Conservation (phyloP, 2,113 vertebrate species). For the Edolisoma coerulescens region DNA sequence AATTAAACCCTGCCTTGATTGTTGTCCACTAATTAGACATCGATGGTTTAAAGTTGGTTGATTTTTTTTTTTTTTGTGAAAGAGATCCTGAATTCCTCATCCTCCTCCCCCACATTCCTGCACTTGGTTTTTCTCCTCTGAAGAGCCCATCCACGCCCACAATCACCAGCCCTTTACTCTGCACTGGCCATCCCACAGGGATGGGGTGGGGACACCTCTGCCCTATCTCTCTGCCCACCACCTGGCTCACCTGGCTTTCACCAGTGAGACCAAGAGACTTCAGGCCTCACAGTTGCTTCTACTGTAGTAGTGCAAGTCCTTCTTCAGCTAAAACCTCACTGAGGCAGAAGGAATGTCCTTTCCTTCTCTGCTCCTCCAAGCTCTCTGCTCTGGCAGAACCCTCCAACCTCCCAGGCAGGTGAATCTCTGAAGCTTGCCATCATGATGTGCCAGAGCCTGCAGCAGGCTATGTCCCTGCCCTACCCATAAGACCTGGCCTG, state of each 20-base stretch:
- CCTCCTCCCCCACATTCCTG: not conserved
- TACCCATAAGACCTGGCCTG: not conserved
- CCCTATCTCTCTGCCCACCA: not conserved
- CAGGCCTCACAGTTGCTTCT: not conserved
- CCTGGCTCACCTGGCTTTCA: not conserved
- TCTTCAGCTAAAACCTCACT: not conserved
- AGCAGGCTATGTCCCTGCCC: not conserved
- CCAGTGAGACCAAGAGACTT: not conserved
- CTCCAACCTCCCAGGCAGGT: not conserved
- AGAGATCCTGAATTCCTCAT: not conserved
- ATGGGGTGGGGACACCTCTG: not conserved
- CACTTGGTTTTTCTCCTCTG: not conserved
- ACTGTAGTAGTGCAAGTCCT: rapidly evolving
- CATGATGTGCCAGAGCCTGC: rapidly evolving
- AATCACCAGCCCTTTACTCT: not conserved
- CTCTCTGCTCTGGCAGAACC: not conserved
- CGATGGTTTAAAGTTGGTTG: not conserved
- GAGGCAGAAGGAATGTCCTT: not conserved
- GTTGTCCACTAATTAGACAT: conserved; percentile 46
- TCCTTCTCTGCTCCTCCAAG: not conserved
- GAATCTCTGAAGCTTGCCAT: not conserved
- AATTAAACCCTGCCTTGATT: conserved; percentile 57
- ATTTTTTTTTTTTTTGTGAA: not conserved
- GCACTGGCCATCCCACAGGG: rapidly evolving
- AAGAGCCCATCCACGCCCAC: not conserved